Evolutionary conservation across 1,140 invertebrate genomes (phyloP).

Genomic region (Megathymus violae): DNA sequence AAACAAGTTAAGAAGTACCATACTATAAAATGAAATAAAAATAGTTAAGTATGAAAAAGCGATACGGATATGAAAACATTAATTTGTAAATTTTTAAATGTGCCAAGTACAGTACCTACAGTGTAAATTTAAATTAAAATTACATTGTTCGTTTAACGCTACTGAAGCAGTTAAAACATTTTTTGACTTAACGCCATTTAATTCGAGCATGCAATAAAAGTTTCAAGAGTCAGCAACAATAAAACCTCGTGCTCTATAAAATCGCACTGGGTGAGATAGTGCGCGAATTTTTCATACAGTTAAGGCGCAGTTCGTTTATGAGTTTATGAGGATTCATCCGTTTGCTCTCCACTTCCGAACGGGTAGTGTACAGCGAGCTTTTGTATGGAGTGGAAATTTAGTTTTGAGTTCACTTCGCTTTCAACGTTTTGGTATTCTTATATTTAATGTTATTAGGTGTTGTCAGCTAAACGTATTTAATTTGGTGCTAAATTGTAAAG

Average conservation of each 20-base stretch:
- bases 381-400: slow-evolving; percentile 9
- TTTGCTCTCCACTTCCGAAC: slow-evolving; percentile 12
- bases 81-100: too few relatives aligned
- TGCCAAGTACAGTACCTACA: neutral
- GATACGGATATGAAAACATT: too few relatives aligned
- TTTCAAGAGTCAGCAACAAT: slow-evolving; percentile 29
- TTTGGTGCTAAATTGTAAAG: too few relatives aligned
- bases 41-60: too few relatives aligned
- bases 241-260: slow-evolving; percentile 31
- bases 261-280: slow-evolving; percentile 34
- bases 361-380: neutral
- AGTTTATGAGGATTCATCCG: slow-evolving; percentile 18
- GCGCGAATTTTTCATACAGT: slow-evolving; percentile 40
- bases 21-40: too few relatives aligned
- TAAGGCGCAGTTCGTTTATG: slow-evolving; percentile 28
- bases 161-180: slow-evolving; percentile 1
- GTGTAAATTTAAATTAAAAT: slow-evolving; percentile 8
- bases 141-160: slow-evolving; percentile 16
- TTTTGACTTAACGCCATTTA: slow-evolving; percentile 35
- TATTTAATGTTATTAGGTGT: too few relatives aligned
- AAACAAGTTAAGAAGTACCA: too few relatives aligned
- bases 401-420: slow-evolving; percentile 2
- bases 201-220: slow-evolving; percentile 35
- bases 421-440: neutral
- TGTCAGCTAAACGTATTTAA: too few relatives aligned